phyloP scores from a whole-genome alignment of 2,797 vertebrate species.

The Enteromius unitaeniatus region DNA sequence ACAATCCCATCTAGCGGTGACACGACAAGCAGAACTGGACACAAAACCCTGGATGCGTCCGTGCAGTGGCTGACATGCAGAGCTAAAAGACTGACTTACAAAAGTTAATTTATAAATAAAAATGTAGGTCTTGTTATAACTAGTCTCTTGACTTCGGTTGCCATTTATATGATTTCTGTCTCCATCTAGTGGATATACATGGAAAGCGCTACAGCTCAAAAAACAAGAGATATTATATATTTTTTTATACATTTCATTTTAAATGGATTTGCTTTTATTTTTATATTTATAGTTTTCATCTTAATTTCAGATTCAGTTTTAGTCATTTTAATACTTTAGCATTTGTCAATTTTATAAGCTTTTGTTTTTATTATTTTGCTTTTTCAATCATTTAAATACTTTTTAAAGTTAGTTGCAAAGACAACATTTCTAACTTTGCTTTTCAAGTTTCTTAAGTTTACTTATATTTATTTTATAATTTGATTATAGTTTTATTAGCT shows the following conservation, averaged over 20 bases:
- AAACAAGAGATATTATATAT: background rate
- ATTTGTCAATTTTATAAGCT: too few species aligned
- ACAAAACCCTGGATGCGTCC: background rate
- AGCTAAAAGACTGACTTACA: background rate
- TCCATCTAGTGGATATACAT: conserved; percentile 20
- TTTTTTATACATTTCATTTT: background rate
- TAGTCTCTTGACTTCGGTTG: background rate
- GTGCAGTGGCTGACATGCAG: background rate
- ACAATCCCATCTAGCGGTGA: conserved; percentile 14
- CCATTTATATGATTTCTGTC: background rate
- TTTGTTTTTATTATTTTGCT: too few species aligned
- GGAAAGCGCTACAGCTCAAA: background rate
- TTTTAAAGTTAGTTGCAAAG: background rate
- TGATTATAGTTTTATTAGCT: background rate
- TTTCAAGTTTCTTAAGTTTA: background rate
- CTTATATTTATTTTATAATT: too few species aligned
- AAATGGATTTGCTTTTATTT: background rate
- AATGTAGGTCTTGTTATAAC: background rate
- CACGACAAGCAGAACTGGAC: background rate
- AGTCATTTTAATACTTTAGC: background rate
- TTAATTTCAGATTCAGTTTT: background rate
- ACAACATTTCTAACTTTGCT: background rate
- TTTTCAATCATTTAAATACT: background rate
- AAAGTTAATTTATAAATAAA: background rate
- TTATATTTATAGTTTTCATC: background rate